Percentiles rank a stretch among this genome's conserved stretches.
Evolutionary conservation across 2,888 invertebrate species (phyloP).

Genomic region (Zeuzera pyrina): DNA sequence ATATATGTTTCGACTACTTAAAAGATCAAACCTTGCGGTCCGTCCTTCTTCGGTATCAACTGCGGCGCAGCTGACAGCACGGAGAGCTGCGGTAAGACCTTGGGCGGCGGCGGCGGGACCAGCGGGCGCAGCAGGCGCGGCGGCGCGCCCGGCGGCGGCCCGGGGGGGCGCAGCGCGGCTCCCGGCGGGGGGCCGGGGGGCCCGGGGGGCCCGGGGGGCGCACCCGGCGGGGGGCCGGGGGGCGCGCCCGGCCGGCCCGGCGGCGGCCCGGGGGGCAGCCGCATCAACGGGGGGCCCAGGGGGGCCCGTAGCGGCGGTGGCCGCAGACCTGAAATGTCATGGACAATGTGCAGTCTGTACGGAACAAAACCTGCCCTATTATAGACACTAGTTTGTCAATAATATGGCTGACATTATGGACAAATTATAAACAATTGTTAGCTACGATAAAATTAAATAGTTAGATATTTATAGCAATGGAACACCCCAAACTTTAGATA

Average conservation of each 20-base stretch:
- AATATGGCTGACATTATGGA: too few species aligned
- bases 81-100: slow-evolving; percentile 67
- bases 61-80: slow-evolving; percentile 88
- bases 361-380: too few species aligned
- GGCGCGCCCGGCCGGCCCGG: slow-evolving; percentile 30
- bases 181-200: slow-evolving; percentile 71
- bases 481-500: too few species aligned
- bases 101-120: slow-evolving; percentile 68
- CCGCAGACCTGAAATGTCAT: slow-evolving; percentile 44
- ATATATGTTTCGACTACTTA: too few species aligned
- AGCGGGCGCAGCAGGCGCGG: slow-evolving; percentile 75
- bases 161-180: slow-evolving; percentile 66
- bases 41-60: slow-evolving; percentile 81
- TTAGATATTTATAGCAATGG: too few species aligned
- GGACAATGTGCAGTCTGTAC: too few species aligned
- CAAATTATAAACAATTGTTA: too few species aligned
- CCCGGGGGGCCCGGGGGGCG: slow-evolving; percentile 32
- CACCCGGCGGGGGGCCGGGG: slow-evolving; percentile 77
- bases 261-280: slow-evolving; percentile 21
- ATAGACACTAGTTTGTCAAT: too few species aligned
- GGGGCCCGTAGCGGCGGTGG: slow-evolving; percentile 41
- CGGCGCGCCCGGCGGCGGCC: slow-evolving; percentile 78
- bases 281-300: slow-evolving; percentile 10
- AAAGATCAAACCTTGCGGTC: slow-evolving; percentile 66
- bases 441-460: too few species aligned